Conservation (phyloP, 1,140 invertebrate genomes). For the Polyergus mexicanus region DNA sequence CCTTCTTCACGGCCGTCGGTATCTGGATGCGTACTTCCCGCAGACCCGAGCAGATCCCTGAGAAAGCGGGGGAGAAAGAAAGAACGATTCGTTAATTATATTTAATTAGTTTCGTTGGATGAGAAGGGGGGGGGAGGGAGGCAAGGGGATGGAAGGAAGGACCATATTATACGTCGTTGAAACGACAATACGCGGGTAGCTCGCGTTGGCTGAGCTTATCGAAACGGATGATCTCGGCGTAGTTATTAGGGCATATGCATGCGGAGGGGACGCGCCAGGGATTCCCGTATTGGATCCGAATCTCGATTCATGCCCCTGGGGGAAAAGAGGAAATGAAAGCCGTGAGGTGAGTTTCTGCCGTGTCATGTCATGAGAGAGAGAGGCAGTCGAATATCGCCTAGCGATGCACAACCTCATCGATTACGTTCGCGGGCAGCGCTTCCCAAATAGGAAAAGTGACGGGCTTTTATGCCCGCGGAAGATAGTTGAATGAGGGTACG, state of each 20-base stretch:
- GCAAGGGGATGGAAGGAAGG: not conserved
- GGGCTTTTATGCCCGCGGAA: not conserved
- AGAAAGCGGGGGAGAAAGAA: conserved; percentile 55
- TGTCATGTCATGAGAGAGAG: conserved; percentile 55
- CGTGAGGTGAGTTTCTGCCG: conserved; percentile 57
- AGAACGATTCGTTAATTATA: conserved; percentile 34
- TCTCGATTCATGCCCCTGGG: conserved; percentile 27
- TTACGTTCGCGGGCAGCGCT: conserved; percentile 34
- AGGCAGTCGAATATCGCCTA: conserved; percentile 45
- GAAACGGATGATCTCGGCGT: conserved; percentile 35
- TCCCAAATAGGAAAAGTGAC: conserved; percentile 38
- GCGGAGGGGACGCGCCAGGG: not conserved
- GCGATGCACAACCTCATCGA: conserved; percentile 55
- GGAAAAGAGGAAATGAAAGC: conserved; percentile 61
- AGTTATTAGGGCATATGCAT: conserved; percentile 50
- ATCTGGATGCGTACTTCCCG: conserved; percentile 89
- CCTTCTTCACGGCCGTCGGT: conserved; percentile 90
- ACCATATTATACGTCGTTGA: conserved; percentile 9
- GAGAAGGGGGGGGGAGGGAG: not conserved
- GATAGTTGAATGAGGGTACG: not conserved
- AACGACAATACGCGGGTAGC: not conserved
- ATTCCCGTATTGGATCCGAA: conserved; percentile 27
- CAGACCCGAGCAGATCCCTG: conserved; percentile 87
- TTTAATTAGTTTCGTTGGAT: conserved; percentile 24
- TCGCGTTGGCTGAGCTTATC: conserved; percentile 2